A percentile compares a stretch with the other conserved stretches of the same genome.
Evolutionary conservation across 2,888 invertebrate species (phyloP).

Genomic region (Sphaerophoria taeniata): DNA sequence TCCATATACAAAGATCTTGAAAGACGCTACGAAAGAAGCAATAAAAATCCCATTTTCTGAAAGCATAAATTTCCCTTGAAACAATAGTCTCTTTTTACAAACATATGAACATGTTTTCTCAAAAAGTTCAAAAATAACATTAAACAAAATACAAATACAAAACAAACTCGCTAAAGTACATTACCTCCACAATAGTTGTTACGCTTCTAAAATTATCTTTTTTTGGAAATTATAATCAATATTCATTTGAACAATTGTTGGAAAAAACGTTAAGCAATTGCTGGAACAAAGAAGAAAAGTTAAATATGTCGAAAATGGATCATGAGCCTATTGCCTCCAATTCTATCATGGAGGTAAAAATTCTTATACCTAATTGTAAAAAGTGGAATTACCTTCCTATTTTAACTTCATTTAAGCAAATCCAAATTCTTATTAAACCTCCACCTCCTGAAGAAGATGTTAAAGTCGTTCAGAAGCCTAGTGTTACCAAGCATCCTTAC

Average conservation of each 20-base stretch:
- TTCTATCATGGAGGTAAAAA: constrained; percentile 92
- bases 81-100: background rate
- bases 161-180: background rate
- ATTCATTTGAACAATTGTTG: background rate
- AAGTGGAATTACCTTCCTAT: background rate
- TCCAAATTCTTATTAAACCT: constrained; percentile 93
- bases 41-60: background rate
- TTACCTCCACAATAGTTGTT: constrained; percentile 9
- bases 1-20: too few species aligned
- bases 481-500: constrained; percentile 90
- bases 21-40: too few species aligned
- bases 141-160: constrained; percentile 25
- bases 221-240: background rate
- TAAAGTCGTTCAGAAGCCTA: constrained; percentile 83
- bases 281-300: background rate
- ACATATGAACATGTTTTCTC: background rate
- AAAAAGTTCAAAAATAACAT: constrained; percentile 5
- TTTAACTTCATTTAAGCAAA: constrained; percentile 86
- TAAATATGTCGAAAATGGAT: constrained; percentile 86
- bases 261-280: background rate
- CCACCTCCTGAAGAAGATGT: constrained; percentile 89
- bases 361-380: background rate
- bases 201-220: background rate
- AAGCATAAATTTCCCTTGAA: background rate
- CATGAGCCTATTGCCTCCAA: constrained; percentile 91